Evolutionary conservation across 2,113 vertebrate species (phyloP), one percentile per base, ranked within the genome.

Genomic region (Delphinapterus leucas): DNA sequence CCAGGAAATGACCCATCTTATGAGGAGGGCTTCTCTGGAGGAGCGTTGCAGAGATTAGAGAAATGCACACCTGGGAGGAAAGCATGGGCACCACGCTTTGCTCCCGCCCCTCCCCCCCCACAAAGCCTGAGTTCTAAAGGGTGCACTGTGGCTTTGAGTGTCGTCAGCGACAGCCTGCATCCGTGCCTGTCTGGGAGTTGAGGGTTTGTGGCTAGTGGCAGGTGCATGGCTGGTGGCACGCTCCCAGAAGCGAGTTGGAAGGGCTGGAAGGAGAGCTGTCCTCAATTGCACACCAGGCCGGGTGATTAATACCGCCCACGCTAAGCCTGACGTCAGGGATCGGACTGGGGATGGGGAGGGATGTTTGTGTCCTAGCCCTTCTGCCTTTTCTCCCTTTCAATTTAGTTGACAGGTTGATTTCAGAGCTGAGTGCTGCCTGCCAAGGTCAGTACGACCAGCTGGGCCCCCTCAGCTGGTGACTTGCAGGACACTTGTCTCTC

Each of bases 171-270:
- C 88, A 88, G 83, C 90, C 71, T 63, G 94, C 82, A 95, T 95
- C 58, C 92, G 60, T 96, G 97, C 96, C 92, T 97, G 90, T 83
- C 94, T 95, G 97, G 90, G 97, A 94, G 83, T 77, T 2, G 70
- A 90, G 97, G 97, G 94, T 98, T 98, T 98, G 98, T 98, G 98
- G 98, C 95, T 90, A 90, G 0, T 0, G 49, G 97, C 97, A 98
- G 96, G 97, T 97, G 97, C 96, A 86, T 41, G 93, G 93, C 82
- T 95, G 82, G 96, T 89, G 95, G 94, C 98, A 96, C 93, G 82
- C 97, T 93, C 97, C 96, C 98, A 96, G 97, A 82, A 87, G 89
- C 60, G 47, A 89, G 92, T 31, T 93, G 94, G 88, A 96, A 95
- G 41, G 74, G 83, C 14, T 5, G 60, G 93, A 93, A 73, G 93